Base-by-base conservation (phyloP, 35 echinoderm and acorn worm genomes). In the Patiria miniata region DNA sequence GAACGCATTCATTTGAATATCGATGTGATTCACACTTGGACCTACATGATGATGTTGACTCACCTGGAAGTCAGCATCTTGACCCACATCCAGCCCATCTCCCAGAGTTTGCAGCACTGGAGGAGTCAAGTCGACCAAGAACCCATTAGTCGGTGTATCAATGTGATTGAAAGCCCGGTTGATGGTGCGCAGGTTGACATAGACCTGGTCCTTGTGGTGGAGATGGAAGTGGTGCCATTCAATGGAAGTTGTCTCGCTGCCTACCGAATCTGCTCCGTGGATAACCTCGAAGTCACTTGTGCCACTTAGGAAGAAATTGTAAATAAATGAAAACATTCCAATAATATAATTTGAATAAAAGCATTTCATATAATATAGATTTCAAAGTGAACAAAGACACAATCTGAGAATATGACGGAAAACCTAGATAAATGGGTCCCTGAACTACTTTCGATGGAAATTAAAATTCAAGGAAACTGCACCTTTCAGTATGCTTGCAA, bases 161-260 rank as follows among this genome's bases (percentile, higher is more conserved):
- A 79, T 42, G 37, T 39, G 18, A 28, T 59, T 29, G 34, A 54
- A 9, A 79, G 87, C 87, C 19, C 59, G 2, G 78, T 89, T 89
- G 51, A 89, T 44, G 10, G 52, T 59, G n/a, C 60, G 51, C 26
- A 89, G 37, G 32, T 81, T 36, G 19, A 89, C 40, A 36, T 81
- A 81, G 26, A 89, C 87, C 9, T 89, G 37, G 33, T 89, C 87
- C 30, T 80, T 79, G 60, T 89, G 77, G 51, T 81, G 77, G 18
- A 89, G 78, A 33, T 89, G 87, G 57, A 89, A 89, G 30, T 89
- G 87, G 81, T 89, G 87, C 87, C 87, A 89, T 21, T 89, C 78
- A 39, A 89, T 65, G 17, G 39, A 89, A 5, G 37, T n/a, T 5
- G 57, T 8, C 2, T 34, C 23, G 5, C 54, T 30, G 19, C 51